Percentiles rank a stretch among this genome's conserved stretches.
These are phyloP conservation scores for Triplophysa yarkandensis DNA, from an alignment of 2,797 vertebrate species.

Conservation along the genomic window DNA sequence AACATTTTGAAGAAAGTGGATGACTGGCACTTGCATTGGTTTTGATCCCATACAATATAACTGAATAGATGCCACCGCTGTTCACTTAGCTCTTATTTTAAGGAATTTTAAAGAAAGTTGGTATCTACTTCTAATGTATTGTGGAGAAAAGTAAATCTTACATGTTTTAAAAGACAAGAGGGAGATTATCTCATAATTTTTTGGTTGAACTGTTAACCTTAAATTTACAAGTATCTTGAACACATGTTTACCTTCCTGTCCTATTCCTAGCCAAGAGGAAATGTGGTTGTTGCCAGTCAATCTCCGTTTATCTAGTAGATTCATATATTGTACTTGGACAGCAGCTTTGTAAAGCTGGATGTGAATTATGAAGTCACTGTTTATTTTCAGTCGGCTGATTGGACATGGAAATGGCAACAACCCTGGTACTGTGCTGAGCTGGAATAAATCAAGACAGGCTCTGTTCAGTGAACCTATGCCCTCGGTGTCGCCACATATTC, in stretches of 20 bases:
- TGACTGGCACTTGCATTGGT: too few relatives aligned
- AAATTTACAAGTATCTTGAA: neutral
- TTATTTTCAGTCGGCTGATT: conserved; percentile 32
- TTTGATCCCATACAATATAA: too few relatives aligned
- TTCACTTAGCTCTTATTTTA: too few relatives aligned
- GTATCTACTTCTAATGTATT: too few relatives aligned
- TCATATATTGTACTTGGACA: conserved; percentile 32
- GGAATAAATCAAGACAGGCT: conserved; percentile 38
- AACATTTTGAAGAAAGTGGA: too few relatives aligned
- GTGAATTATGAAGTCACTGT: conserved; percentile 29
- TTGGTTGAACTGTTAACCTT: too few relatives aligned
- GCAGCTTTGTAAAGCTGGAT: conserved; percentile 25
- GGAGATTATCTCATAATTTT: too few relatives aligned
- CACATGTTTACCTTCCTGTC: neutral
- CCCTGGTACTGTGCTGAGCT: conserved; percentile 24
- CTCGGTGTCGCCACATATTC: conserved; percentile 11
- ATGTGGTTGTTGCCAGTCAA: conserved; percentile 10
- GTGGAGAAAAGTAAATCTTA: too few relatives aligned
- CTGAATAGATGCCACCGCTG: too few relatives aligned
- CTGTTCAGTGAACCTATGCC: conserved; percentile 28
- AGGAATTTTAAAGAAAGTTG: too few relatives aligned
- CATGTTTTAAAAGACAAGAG: too few relatives aligned
- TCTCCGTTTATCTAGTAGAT: conserved; percentile 25
- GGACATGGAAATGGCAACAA: conserved; percentile 39
- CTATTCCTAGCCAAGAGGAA: neutral